Conservation (phyloP, 2,888 invertebrate species). For the Lasioglossum villosulum region DNA sequence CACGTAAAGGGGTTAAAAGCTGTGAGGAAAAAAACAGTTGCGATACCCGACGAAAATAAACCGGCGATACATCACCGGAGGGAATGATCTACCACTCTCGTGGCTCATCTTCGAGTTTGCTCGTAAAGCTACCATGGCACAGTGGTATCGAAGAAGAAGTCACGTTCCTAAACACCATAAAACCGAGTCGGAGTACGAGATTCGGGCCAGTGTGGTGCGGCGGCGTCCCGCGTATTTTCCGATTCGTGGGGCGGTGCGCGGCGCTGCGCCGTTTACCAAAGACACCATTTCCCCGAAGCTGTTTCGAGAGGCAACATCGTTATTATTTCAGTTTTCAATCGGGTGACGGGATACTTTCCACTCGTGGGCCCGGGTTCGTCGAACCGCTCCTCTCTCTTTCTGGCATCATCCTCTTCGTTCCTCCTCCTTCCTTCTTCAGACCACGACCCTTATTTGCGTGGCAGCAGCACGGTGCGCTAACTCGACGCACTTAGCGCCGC, state of each 20-base stretch:
- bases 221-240: not conserved
- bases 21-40: not conserved
- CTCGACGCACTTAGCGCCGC: constrained; percentile 67
- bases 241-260: not conserved
- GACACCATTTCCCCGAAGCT: constrained; percentile 7
- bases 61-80: not conserved
- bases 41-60: not conserved
- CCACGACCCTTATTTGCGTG: constrained; percentile 24
- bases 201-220: not conserved
- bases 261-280: constrained; percentile 5
- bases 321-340: constrained; percentile 43
- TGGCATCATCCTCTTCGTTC: not conserved
- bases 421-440: not conserved
- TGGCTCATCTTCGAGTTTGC: not conserved
- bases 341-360: constrained; percentile 12
- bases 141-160: not conserved
- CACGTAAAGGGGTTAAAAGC: not conserved
- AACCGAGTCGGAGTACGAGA: not conserved
- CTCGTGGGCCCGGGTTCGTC: constrained; percentile 50
- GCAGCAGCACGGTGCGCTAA: constrained; percentile 45
- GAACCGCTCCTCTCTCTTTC: constrained; percentile 35
- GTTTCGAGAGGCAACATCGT: constrained; percentile 41
- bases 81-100: constrained; percentile 4
- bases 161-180: constrained; percentile 12
- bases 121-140: not conserved